These are phyloP conservation scores for Epizoanthus stellaris DNA, from an alignment of 92 coral and sea anemone species.

Conservation along the genomic window DNA sequence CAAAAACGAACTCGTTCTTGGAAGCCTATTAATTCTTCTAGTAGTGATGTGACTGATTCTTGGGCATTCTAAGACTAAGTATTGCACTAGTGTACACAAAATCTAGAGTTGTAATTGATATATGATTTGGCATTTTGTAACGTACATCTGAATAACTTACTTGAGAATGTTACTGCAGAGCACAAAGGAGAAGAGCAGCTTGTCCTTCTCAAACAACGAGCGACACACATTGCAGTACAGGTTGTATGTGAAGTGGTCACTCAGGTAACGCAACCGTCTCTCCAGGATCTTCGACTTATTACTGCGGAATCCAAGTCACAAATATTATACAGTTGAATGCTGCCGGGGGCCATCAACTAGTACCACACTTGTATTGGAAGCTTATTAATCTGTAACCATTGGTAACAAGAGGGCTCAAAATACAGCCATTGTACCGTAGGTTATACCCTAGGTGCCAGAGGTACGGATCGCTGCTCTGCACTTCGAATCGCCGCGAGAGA, in stretches of 20 bases:
- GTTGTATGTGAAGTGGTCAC: conserved; percentile 98
- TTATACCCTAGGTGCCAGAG: too few relatives aligned
- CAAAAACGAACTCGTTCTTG: too few relatives aligned
- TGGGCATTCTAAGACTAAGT: too few relatives aligned
- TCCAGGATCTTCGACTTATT: conserved; percentile 98
- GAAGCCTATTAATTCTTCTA: too few relatives aligned
- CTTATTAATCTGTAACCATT: not conserved
- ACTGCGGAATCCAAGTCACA: conserved; percentile 50
- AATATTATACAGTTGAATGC: not conserved
- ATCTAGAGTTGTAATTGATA: too few relatives aligned
- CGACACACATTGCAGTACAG: conserved; percentile 99
- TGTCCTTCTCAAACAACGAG: conserved; percentile 98
- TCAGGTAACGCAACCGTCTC: conserved; percentile 95
- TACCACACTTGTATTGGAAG: not conserved
- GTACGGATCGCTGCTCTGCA: too few relatives aligned
- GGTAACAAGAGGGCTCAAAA: too few relatives aligned
- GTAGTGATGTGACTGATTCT: too few relatives aligned
- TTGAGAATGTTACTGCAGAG: conserved; percentile 93
- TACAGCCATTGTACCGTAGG: too few relatives aligned
- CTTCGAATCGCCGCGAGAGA: too few relatives aligned
- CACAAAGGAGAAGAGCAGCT: conserved; percentile 95
- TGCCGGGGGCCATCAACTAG: not conserved
- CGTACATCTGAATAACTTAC: conserved; percentile 41
- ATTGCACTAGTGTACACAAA: too few relatives aligned
- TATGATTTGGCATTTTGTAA: too few relatives aligned